Evolutionary conservation across 2,113 vertebrate species (phyloP).

Genomic region (Crypturellus undulatus): DNA sequence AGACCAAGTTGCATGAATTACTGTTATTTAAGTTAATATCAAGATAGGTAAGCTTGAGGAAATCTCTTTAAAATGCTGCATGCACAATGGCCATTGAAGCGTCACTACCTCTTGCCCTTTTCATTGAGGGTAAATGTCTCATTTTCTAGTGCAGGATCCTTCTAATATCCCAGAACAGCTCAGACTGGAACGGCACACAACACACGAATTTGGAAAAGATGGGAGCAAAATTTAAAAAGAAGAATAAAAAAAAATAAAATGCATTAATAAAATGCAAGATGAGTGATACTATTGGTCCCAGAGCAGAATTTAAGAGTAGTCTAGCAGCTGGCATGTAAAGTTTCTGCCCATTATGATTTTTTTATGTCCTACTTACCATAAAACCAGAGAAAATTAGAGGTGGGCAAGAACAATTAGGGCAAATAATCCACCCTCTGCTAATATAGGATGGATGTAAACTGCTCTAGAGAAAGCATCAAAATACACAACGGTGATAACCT

Average conservation of each 20-base stretch:
- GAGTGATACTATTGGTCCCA: conserved; percentile 12
- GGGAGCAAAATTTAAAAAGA: not conserved
- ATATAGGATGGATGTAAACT: not conserved
- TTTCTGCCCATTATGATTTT: conserved; percentile 13
- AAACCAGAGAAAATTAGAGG: conserved; percentile 9
- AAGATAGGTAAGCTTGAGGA: not conserved
- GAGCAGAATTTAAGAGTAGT: not conserved
- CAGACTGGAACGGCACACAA: not conserved
- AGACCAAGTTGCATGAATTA: not conserved
- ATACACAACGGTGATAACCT: not conserved
- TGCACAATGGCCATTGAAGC: not conserved
- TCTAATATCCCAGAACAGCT: not conserved
- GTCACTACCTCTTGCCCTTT: not conserved
- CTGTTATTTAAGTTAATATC: not conserved
- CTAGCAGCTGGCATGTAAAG: conserved; percentile 39
- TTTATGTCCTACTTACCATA: not conserved
- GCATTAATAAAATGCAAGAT: not conserved
- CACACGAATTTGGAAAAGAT: not conserved
- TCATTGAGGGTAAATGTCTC: not conserved
- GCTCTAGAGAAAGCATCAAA: not conserved
- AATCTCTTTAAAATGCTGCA: not conserved
- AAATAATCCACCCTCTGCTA: not conserved
- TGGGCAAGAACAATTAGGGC: not conserved
- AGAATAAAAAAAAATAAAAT: not conserved
- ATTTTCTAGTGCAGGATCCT: not conserved